Evolutionary conservation across 23 tunicate genomes (phyloP).

Genomic region (Trididemnum miniatum): DNA sequence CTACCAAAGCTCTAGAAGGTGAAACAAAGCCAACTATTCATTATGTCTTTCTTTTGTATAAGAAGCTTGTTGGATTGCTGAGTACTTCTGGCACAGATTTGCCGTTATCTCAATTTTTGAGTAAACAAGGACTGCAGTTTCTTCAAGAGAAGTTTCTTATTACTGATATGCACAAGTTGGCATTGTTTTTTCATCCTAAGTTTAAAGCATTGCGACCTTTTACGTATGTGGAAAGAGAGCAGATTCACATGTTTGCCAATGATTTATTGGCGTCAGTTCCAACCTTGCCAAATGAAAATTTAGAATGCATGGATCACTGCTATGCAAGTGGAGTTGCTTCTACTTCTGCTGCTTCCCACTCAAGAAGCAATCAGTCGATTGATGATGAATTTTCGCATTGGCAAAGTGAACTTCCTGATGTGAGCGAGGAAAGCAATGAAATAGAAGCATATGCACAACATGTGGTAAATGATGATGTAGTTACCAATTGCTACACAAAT

Average conservation of each 20-base stretch:
- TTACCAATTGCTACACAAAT: not conserved
- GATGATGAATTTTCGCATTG: conserved; percentile 15
- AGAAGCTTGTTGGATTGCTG: not conserved
- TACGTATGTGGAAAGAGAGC: not conserved
- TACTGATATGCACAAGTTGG: not conserved
- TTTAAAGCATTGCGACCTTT: not conserved
- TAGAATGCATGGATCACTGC: not conserved
- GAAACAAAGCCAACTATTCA: conserved; percentile 1
- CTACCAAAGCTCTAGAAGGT: not conserved
- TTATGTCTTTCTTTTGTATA: not conserved
- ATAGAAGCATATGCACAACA: not conserved
- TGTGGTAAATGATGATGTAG: not conserved
- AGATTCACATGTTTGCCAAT: not conserved
- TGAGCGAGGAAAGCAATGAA: not conserved
- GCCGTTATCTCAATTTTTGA: not conserved
- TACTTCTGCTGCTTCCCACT: not conserved
- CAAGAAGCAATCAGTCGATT: not conserved
- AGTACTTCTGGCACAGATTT: not conserved
- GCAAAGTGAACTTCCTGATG: not conserved
- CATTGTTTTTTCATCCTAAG: conserved; percentile 12
- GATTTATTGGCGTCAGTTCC: not conserved
- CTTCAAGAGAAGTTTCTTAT: not conserved
- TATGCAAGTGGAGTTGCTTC: not conserved
- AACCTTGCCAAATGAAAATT: not conserved
- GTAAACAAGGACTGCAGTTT: not conserved